A percentile compares a stretch with the other conserved stretches of the same genome.
Evolutionary conservation across 2,113 vertebrate species (phyloP).

Genomic region (Engystomops pustulosus): DNA sequence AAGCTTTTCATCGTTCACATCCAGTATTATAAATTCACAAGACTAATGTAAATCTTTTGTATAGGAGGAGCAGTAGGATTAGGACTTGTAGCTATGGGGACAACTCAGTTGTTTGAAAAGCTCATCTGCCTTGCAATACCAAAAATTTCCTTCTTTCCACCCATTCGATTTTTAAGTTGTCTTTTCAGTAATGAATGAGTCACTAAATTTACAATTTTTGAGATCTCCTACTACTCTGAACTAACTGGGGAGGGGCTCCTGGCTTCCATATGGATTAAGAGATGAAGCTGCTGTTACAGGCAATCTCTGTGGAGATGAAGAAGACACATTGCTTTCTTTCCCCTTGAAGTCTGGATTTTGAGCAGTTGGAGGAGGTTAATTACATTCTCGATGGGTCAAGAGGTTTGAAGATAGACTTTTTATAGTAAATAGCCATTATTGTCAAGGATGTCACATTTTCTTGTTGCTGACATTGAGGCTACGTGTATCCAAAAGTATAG

Average conservation of each 20-base stretch:
- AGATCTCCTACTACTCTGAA: slow-evolving; percentile 1
- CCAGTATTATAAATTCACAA: background rate
- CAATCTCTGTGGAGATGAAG: background rate
- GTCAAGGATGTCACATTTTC: slow-evolving; percentile 15
- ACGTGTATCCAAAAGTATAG: background rate
- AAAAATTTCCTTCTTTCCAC: background rate
- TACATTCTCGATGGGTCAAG: slow-evolving; percentile 43
- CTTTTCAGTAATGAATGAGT: slow-evolving; percentile 19
- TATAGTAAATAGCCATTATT: slow-evolving; percentile 49
- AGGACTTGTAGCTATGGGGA: too few species aligned
- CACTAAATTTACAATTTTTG: slow-evolving; percentile 20
- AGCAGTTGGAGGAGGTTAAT: slow-evolving; percentile 50
- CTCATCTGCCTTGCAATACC: too few species aligned
- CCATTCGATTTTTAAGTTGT: background rate
- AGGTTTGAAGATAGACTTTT: slow-evolving; percentile 36
- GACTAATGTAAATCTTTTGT: background rate
- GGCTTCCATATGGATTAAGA: slow-evolving; percentile 32
- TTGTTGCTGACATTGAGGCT: slow-evolving; percentile 6
- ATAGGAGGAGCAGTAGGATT: background rate
- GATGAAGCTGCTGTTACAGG: background rate
- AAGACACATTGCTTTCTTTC: slow-evolving; percentile 29
- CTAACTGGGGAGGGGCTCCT: background rate
- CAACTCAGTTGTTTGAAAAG: too few species aligned
- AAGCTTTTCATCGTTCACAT: background rate
- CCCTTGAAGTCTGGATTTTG: slow-evolving; percentile 43